Evolutionary conservation across 2,888 invertebrate species (phyloP).

Genomic region (Oxycera nigricornis): DNA sequence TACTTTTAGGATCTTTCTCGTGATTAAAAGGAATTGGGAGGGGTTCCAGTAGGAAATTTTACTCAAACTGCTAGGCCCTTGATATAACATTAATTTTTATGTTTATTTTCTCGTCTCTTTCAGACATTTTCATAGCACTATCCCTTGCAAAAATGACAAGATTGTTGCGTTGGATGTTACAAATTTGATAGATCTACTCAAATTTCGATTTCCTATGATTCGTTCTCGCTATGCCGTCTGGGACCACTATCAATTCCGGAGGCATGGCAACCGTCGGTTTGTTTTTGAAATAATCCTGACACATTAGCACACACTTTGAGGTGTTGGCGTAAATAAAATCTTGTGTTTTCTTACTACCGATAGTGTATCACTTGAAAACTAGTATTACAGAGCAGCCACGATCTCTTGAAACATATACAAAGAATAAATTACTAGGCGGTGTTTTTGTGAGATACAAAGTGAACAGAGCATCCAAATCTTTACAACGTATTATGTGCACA

Average conservation of each 20-base stretch:
- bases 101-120: too few species aligned
- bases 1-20: not conserved
- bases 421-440: constrained; percentile 10
- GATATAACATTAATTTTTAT: not conserved
- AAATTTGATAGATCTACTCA: too few species aligned
- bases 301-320: constrained; percentile 22
- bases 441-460: constrained; percentile 6
- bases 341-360: not conserved
- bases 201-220: too few species aligned
- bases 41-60: constrained; percentile 7
- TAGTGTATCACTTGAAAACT: not conserved
- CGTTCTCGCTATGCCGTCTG: too few species aligned
- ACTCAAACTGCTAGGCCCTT: not conserved
- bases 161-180: too few species aligned
- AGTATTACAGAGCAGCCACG: constrained; percentile 1
- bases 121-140: too few species aligned
- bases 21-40: not conserved
- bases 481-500: not conserved
- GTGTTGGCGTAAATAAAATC: constrained; percentile 24
- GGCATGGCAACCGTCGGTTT: not conserved
- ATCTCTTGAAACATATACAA: constrained; percentile 5
- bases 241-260: too few species aligned
- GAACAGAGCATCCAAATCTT: constrained; percentile 9
- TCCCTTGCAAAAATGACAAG: too few species aligned
- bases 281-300: constrained; percentile 20